Base-by-base conservation (phyloP, 1,140 invertebrate species). In the Antheraea pernyi region DNA sequence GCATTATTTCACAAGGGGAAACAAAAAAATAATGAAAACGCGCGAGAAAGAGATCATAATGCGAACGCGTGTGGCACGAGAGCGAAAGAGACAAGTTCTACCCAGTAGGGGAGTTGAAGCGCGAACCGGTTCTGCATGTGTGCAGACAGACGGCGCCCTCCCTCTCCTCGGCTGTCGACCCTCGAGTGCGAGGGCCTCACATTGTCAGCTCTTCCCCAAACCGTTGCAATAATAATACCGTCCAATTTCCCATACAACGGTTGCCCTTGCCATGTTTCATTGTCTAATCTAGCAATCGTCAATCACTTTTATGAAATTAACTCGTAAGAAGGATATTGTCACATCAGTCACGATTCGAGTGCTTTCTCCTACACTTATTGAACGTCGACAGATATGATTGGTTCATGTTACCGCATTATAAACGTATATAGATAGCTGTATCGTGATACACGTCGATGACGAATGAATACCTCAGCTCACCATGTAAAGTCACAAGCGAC, bases 121-220 rank as follows among this genome's bases (percentile, higher is more conserved):
- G 83, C 82, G 79, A 91, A 91, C 89, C 89, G 89, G 89, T 91
- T 91, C 89, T 91, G 86, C 89, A 91, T 91, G 89, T 91, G 89
- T 90, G 89, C 89, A 90, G 88, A 88, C 89, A 90, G 89, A 84
- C 86, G 82, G 86, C 82, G 81, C 83, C 81, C 83, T 85, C 88
- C 82, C 82, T 80, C 86, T 85, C 86, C 87, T 86, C 83, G 77
- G 81, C 80, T 84, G 81, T 82, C 87, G 86, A 89, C 86, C 88
- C 83, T 89, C 84, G 82, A 84, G 77, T 86, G 71, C 82, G 81
- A 89, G 84, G 83, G 83, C 86, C 86, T 80, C 79, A 84, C 79
- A 84, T 83, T 90, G 86, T 85, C 81, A 78, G 80, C 85, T 86
- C 87, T 91, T 88, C 83, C 83, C 84, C 82, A 80, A 88, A 89